These are phyloP conservation scores for Acanthosepion lycidas DNA, from an alignment of 2,888 invertebrate genomes.

Conservation along the genomic window DNA sequence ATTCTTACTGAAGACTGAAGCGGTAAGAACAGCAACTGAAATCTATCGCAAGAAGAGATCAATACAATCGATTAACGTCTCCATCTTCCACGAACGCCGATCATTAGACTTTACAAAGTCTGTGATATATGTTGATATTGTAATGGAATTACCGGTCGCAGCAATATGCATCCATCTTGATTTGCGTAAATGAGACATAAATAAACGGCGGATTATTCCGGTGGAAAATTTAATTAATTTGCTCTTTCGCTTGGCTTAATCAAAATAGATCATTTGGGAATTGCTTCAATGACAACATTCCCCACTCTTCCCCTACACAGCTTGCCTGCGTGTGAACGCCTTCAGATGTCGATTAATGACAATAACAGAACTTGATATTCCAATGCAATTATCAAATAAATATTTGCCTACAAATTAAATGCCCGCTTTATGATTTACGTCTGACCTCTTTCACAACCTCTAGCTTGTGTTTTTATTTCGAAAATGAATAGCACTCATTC, in stretches of 20 bases:
- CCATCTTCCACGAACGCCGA: background rate
- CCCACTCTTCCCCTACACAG: background rate
- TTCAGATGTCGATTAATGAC: background rate
- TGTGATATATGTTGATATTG: conserved; percentile 8
- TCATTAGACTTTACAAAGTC: background rate
- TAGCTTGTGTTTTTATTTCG: background rate
- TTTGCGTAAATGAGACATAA: background rate
- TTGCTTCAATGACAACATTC: background rate
- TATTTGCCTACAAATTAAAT: background rate
- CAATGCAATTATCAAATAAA: background rate
- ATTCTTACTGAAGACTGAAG: background rate
- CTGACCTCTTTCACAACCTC: background rate
- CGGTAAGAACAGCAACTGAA: background rate
- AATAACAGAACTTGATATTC: background rate
- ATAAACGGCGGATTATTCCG: conserved; percentile 20
- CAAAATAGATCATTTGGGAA: conserved; percentile 4
- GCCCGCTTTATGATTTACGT: background rate
- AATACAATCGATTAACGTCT: background rate
- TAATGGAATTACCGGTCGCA: background rate
- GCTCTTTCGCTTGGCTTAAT: background rate
- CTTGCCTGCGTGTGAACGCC: background rate
- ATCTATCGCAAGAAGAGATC: background rate
- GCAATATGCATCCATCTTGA: background rate
- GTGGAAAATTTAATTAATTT: conserved; percentile 33
- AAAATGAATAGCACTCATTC: background rate